These are phyloP conservation scores for Ceyx cyanopectus DNA, from an alignment of 2,113 vertebrate genomes.

Conservation along the genomic window DNA sequence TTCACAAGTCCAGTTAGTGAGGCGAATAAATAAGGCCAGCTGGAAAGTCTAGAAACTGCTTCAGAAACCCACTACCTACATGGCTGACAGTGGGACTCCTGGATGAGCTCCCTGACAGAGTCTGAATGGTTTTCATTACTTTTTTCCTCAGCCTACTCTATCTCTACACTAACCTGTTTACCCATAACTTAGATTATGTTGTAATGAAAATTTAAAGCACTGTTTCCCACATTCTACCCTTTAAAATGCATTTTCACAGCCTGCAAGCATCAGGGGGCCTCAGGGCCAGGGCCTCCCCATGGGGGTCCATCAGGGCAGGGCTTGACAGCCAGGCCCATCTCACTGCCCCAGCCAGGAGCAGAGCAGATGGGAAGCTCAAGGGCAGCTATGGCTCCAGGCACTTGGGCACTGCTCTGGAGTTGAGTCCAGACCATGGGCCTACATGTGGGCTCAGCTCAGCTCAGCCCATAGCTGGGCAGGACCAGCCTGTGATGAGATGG, in stretches of 20 bases:
- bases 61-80: background rate
- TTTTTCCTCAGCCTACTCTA: rapidly evolving
- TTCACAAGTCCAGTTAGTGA: background rate
- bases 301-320: background rate
- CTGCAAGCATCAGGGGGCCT: rapidly evolving
- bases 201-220: background rate
- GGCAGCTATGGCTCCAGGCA: background rate
- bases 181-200: background rate
- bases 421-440: rapidly evolving
- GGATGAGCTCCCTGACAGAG: background rate
- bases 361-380: rapidly evolving
- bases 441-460: rapidly evolving
- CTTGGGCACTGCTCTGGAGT: background rate
- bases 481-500: background rate
- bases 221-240: rapidly evolving
- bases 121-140: background rate
- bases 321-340: background rate
- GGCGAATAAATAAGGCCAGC: background rate
- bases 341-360: rapidly evolving
- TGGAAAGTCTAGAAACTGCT: background rate
- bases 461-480: too few species aligned
- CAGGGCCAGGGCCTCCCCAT: rapidly evolving
- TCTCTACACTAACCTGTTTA: background rate
- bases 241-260: background rate
- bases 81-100: background rate